Conservation (phyloP, 2,797 vertebrate genomes). For the Xenopus petersii region DNA sequence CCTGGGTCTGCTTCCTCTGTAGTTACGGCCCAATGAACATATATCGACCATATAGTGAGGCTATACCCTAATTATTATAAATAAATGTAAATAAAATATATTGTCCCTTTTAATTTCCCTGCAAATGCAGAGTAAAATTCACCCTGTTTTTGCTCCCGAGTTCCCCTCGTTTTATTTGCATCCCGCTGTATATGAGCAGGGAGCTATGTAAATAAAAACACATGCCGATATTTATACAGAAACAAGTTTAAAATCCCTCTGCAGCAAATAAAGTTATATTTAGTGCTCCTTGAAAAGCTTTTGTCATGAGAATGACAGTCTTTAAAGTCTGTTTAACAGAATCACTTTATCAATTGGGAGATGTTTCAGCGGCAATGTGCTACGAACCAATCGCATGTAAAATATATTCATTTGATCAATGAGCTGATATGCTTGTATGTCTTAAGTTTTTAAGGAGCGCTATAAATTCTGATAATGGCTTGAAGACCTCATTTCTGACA, state of each 20-base stretch:
- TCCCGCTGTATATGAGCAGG: neutral
- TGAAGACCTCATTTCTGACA: conserved; percentile 45
- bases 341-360: conserved; percentile 37
- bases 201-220: neutral
- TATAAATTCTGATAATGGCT: conserved; percentile 45
- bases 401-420: conserved; percentile 48
- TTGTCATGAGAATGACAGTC: conserved; percentile 34
- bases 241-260: conserved; percentile 32
- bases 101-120: too few species aligned
- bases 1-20: too few species aligned
- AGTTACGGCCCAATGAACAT: too few species aligned
- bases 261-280: conserved; percentile 49
- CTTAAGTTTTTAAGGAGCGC: conserved; percentile 54
- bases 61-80: too few species aligned
- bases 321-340: conserved; percentile 30
- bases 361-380: conserved; percentile 21
- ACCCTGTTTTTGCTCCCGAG: too few species aligned
- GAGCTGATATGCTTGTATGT: conserved; percentile 34
- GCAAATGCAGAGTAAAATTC: too few species aligned
- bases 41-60: too few species aligned
- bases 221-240: conserved; percentile 49
- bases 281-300: conserved; percentile 28
- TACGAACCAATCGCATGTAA: conserved; percentile 34
- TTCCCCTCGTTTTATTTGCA: too few species aligned
- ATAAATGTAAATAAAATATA: too few species aligned